These are phyloP conservation scores for Rhincodon typus DNA, from an alignment of 2,797 vertebrate species.

Conservation along the genomic window DNA sequence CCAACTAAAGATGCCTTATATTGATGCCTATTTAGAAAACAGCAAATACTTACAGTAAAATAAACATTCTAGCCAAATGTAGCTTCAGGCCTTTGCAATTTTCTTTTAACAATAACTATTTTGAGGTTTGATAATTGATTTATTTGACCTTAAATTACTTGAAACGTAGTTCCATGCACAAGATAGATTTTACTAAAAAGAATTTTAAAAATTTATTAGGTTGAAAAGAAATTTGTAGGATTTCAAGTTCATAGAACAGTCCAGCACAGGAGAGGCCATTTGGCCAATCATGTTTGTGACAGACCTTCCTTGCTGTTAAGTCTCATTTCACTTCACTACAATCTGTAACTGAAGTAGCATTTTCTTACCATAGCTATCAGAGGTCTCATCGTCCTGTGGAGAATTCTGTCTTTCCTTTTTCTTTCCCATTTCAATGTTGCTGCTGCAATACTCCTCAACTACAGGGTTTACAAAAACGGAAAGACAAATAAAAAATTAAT, in stretches of 20 bases:
- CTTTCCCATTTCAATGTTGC: conserved; percentile 70
- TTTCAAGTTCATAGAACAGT: not conserved
- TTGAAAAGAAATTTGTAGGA: not conserved
- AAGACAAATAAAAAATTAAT: not conserved
- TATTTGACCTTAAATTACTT: not conserved
- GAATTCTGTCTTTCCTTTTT: conserved; percentile 70
- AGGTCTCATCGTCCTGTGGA: conserved; percentile 55
- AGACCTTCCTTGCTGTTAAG: not conserved
- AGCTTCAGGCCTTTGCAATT: not conserved
- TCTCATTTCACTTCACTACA: not conserved
- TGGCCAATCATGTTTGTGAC: not conserved
- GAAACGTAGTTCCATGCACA: not conserved
- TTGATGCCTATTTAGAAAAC: not conserved
- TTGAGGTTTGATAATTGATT: not conserved
- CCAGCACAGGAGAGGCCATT: not conserved
- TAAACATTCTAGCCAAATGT: not conserved
- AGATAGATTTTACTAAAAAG: not conserved
- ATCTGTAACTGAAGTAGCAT: not conserved
- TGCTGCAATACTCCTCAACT: not conserved
- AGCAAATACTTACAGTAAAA: not conserved
- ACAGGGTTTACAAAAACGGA: not conserved
- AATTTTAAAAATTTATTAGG: not conserved
- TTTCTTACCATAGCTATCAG: conserved; percentile 62
- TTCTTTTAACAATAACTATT: not conserved
- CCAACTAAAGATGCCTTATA: not conserved